Conservation (phyloP, 2,888 invertebrate species). For the Hypena proboscidalis region DNA sequence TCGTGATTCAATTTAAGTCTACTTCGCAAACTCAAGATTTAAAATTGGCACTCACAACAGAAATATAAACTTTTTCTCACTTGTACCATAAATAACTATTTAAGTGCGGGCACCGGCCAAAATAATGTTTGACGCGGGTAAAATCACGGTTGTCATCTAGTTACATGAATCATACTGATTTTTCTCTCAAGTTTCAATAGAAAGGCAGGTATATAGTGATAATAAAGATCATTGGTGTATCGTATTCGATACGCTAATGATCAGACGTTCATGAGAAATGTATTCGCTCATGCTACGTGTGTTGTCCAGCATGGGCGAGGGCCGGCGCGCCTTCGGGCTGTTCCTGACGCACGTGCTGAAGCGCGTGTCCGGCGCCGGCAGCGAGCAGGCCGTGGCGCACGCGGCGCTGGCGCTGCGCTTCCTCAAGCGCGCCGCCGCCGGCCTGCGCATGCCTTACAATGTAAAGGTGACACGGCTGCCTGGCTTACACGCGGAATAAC, state of each 20-base stretch:
- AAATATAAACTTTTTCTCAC: too few species aligned
- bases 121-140: too few species aligned
- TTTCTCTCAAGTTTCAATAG: too few species aligned
- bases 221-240: too few species aligned
- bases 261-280: neutral
- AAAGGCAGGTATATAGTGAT: too few species aligned
- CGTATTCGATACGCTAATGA: neutral
- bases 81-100: too few species aligned
- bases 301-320: constrained; percentile 86
- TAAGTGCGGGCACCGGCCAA: too few species aligned
- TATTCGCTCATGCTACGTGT: neutral
- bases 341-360: constrained; percentile 91
- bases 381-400: constrained; percentile 82
- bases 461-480: constrained; percentile 64
- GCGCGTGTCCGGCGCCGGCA: constrained; percentile 85
- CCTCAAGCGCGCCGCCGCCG: constrained; percentile 89
- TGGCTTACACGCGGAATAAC: neutral
- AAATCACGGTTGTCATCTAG: too few species aligned
- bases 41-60: too few species aligned
- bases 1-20: too few species aligned
- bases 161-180: too few species aligned
- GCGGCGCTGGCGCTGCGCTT: constrained; percentile 90
- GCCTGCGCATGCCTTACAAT: constrained; percentile 88
- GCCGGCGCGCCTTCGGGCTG: constrained; percentile 91
- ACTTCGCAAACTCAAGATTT: too few species aligned